Base-by-base conservation (phyloP, 2,113 vertebrate genomes). In the Tonatia bakeri region DNA sequence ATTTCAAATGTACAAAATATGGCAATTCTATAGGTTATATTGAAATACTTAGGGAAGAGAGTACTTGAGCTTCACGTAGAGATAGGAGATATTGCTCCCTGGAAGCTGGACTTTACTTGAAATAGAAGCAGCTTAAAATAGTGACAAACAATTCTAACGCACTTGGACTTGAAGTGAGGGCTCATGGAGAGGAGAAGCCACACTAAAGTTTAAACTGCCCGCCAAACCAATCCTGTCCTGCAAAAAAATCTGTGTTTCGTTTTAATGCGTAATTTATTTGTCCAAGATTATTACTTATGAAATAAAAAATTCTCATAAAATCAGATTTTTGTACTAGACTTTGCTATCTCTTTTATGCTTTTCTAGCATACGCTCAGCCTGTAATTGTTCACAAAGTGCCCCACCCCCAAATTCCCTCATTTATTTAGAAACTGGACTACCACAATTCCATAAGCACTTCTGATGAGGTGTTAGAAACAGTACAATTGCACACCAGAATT, bases 101-200 rank as follows among this genome's bases (percentile, higher is more conserved):
- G 6, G 9, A 96, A 72, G 14, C 76, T 13, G 22, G 38, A 92
- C 45, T 90, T 80, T 70, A 72, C 64, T 85, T 87, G 70, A 94
- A 96, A 88, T 69, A 95, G 65, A 94, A 88, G 7, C 47, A 91
- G 6, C 69, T 95, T 94, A 94, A 80, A 94, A 77, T 26, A 81
- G 17, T 52, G 64, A 77, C 47, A 72, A 81, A 70, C 24, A 88
- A 47, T 90, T 70, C n/a, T 59, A 90, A 87, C 47, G 61, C 7
- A 26, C 82, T 94, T 87, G 79, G 50, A 90, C 87, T 92, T 92
- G 59, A 89, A 52, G 59, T 64, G 13, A 77, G 56, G 47, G 8
- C 24, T 79, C 43, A 73, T 40, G 31, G 38, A 91, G 38, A 90
- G 3, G 16, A 92, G 22, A 84, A 83, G 75, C 17, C 47, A 2